Evolutionary conservation across 1,140 invertebrate genomes (phyloP).

Genomic region (Lepidurus arcticus): DNA sequence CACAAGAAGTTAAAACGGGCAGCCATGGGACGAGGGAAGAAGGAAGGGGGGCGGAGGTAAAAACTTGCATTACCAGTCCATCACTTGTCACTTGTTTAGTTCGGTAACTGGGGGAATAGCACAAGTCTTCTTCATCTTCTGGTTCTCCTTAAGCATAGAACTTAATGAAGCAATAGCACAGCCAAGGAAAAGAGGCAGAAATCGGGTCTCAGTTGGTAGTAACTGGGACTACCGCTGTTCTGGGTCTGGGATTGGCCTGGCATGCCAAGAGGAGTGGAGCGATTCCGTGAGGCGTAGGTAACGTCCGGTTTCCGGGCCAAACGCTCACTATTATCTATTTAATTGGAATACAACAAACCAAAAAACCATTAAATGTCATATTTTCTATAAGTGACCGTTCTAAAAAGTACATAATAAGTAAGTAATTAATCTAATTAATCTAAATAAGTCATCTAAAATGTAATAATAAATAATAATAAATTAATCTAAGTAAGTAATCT

Average conservation of each 20-base stretch:
- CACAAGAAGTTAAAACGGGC: neutral
- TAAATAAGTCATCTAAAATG: too few relatives aligned
- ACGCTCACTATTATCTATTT: slow-evolving; percentile 7
- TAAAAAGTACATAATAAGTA: too few relatives aligned
- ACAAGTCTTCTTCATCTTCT: neutral
- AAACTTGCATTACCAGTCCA: neutral
- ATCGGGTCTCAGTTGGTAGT: neutral
- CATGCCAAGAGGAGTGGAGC: neutral
- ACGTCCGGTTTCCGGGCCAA: neutral
- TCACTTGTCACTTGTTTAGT: slow-evolving; percentile 4
- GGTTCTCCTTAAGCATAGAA: neutral
- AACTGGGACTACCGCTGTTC: neutral
- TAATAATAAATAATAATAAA: too few relatives aligned
- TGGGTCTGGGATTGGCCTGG: neutral
- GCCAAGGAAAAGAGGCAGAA: neutral
- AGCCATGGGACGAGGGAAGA: neutral
- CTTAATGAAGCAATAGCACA: neutral
- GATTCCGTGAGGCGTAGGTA: neutral
- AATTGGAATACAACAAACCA: neutral
- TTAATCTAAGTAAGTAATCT: too few relatives aligned
- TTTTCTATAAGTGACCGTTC: too few relatives aligned
- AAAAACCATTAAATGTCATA: too few relatives aligned
- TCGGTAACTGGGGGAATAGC: neutral
- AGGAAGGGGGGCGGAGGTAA: neutral
- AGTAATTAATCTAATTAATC: too few relatives aligned